These are phyloP conservation scores for Saguinus imperator DNA, from an alignment of 2,113 vertebrate genomes.

Conservation along the genomic window DNA sequence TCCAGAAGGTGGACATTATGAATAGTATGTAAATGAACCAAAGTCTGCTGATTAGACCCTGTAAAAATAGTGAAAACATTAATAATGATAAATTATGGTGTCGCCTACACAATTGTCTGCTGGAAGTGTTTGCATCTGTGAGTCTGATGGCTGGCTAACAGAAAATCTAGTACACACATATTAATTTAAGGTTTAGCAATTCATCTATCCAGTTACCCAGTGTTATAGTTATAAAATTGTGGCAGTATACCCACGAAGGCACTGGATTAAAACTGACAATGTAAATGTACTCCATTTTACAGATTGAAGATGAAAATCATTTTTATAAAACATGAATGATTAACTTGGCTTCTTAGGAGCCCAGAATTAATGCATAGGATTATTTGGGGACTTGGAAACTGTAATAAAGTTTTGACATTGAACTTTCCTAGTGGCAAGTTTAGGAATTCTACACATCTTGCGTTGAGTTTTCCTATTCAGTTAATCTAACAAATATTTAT, in stretches of 20 bases:
- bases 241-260: neutral
- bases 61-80: neutral
- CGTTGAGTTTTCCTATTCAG: neutral
- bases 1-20: neutral
- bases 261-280: neutral
- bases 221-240: neutral
- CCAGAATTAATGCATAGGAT: neutral
- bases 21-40: neutral
- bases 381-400: neutral
- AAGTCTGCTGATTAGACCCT: conserved; percentile 1
- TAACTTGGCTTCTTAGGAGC: neutral
- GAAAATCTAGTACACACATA: neutral
- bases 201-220: neutral
- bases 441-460: neutral
- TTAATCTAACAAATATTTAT: neutral
- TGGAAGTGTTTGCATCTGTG: neutral
- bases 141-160: neutral
- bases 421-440: neutral
- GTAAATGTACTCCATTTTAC: neutral
- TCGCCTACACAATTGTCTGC: neutral
- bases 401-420: neutral
- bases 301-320: neutral
- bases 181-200: neutral
- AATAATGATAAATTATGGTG: neutral
- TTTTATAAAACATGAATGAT: neutral